These are phyloP conservation scores for Drosophila subquinaria DNA, from an alignment of 2,888 invertebrate species.

Conservation along the genomic window DNA sequence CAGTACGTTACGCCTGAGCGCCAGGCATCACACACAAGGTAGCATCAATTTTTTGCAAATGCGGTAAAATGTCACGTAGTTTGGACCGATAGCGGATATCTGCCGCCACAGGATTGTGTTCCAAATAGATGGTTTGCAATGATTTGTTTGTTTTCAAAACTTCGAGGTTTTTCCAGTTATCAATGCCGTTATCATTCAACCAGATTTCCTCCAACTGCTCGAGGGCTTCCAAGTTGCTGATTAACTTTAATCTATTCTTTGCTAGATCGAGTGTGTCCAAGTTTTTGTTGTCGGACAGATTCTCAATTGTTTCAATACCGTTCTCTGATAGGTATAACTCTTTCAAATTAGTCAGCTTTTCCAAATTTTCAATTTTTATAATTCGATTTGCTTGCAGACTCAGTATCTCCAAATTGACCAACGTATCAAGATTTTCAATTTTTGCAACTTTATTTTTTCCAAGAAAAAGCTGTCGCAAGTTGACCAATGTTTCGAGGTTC, in stretches of 20 bases:
- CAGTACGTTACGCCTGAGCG: constrained; percentile 32
- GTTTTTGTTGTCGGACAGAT: constrained; percentile 89
- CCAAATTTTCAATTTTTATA: constrained; percentile 93
- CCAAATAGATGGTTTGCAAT: constrained; percentile 95
- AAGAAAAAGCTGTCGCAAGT: constrained; percentile 92
- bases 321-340: constrained; percentile 98
- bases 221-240: constrained; percentile 93
- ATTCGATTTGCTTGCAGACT: constrained; percentile 97
- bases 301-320: constrained; percentile 92
- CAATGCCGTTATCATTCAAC: constrained; percentile 96
- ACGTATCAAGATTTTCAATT: constrained; percentile 92
- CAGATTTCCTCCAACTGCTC: constrained; percentile 96
- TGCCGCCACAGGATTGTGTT: constrained; percentile 94
- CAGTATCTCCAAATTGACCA: constrained; percentile 91
- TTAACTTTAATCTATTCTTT: constrained; percentile 92
- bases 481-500: constrained; percentile 91
- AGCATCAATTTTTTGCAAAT: constrained; percentile 96
- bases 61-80: constrained; percentile 93
- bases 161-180: constrained; percentile 94
- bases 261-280: constrained; percentile 96
- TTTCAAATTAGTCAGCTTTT: constrained; percentile 90
- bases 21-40: constrained; percentile 89
- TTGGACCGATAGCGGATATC: constrained; percentile 96
- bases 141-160: constrained; percentile 89
- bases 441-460: constrained; percentile 98